Conservation (phyloP, 2,113 vertebrate species). For the Callorhinus ursinus region DNA sequence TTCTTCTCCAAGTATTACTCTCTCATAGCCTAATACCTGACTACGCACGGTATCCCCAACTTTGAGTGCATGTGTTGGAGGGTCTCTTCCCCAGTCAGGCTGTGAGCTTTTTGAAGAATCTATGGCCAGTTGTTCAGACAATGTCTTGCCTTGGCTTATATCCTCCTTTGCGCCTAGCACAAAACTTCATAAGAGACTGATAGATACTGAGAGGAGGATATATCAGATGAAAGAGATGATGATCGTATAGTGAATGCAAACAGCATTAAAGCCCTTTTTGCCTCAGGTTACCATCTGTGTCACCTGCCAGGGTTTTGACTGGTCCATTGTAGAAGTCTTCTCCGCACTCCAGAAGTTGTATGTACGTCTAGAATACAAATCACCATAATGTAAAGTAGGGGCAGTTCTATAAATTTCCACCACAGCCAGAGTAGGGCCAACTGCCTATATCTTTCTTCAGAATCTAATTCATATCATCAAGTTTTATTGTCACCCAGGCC, state of each 20-base stretch:
- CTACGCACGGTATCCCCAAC: not conserved
- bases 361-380: not conserved
- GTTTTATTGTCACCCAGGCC: not conserved
- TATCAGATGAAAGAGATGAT: not conserved
- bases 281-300: not conserved
- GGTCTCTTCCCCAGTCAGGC: not conserved
- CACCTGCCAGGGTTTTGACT: not conserved
- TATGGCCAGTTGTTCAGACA: not conserved
- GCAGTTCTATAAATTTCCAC: not conserved
- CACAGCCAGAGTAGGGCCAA: not conserved
- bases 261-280: not conserved
- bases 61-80: not conserved
- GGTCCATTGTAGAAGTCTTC: not conserved
- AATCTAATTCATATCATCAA: slow-evolving; percentile 28
- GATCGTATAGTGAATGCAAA: not conserved
- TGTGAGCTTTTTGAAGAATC: not conserved
- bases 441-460: not conserved
- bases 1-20: not conserved
- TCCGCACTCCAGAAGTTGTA: not conserved
- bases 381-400: not conserved
- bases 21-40: not conserved
- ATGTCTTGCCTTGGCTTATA: not conserved
- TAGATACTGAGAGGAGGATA: not conserved
- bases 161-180: not conserved
- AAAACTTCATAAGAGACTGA: not conserved